Percentiles rank a stretch among this genome's conserved stretches.
These are phyloP conservation scores for Corella eumyota DNA, from an alignment of 23 tunicate genomes.

Conservation along the genomic window DNA sequence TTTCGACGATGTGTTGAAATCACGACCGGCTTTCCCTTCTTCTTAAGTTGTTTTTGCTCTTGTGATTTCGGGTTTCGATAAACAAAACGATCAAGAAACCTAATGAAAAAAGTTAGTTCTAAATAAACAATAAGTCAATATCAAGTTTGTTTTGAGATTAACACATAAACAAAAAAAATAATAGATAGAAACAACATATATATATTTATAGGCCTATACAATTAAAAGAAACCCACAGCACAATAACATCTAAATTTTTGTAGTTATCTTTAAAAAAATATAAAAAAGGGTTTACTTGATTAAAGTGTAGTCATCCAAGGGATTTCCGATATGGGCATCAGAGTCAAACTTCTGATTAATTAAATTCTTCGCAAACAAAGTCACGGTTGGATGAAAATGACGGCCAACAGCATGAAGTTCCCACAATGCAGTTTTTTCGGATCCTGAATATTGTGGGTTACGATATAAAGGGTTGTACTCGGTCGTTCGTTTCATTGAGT, in stretches of 20 bases:
- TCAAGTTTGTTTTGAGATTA: not conserved
- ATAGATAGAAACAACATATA: not conserved
- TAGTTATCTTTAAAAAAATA: not conserved
- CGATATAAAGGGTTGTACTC: constrained; percentile 45
- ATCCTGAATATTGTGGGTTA: constrained; percentile 46
- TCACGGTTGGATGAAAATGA: constrained; percentile 77
- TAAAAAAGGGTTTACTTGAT: constrained; percentile 22
- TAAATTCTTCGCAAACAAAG: constrained; percentile 29
- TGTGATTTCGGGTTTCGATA: constrained; percentile 82
- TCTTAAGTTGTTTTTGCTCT: constrained; percentile 6
- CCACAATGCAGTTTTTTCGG: constrained; percentile 50
- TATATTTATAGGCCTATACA: too few species aligned
- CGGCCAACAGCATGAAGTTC: constrained; percentile 36
- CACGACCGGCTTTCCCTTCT: not conserved
- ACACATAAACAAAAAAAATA: not conserved
- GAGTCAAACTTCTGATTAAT: constrained; percentile 7
- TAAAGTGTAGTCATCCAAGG: constrained; percentile 58
- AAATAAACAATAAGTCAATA: not conserved
- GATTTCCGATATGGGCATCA: constrained; percentile 42
- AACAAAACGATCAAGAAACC: constrained; percentile 81
- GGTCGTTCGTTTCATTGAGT: not conserved
- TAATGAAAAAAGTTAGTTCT: not conserved
- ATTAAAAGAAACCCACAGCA: too few species aligned
- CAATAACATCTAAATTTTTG: too few species aligned
- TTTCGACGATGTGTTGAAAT: constrained; percentile 18